phyloP scores from a whole-genome alignment of 2,888 invertebrate genomes.

The Ornithoptera priamus region DNA sequence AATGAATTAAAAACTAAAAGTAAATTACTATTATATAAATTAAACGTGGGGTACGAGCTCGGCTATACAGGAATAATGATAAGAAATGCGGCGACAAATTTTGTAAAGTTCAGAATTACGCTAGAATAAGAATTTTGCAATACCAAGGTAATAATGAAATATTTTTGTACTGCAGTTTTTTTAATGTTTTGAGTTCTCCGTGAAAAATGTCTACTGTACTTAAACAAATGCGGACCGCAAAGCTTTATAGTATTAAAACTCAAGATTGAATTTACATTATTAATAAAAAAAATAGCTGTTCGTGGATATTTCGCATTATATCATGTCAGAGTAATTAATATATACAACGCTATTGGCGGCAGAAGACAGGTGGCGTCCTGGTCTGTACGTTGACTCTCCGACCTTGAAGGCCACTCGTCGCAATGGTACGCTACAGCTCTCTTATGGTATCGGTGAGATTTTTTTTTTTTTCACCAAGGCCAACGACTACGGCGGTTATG shows the following conservation, averaged over 20 bases:
- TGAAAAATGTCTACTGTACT: neutral
- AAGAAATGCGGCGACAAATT: constrained; percentile 27
- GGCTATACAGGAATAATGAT: constrained; percentile 18
- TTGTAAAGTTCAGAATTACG: constrained; percentile 15
- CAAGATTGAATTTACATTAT: neutral
- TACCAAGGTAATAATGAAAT: neutral
- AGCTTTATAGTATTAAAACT: neutral
- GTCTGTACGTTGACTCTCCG: constrained; percentile 70
- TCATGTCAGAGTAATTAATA: constrained; percentile 52
- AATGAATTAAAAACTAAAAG: too few relatives aligned
- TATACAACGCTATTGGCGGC: constrained; percentile 52
- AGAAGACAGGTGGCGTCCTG: constrained; percentile 71
- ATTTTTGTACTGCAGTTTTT: neutral
- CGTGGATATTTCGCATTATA: constrained; percentile 17
- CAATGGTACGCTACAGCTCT: constrained; percentile 62
- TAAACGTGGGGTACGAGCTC: constrained; percentile 25
- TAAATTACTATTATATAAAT: neutral
- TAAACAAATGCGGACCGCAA: neutral
- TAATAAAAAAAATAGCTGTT: constrained; percentile 6
- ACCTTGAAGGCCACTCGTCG: constrained; percentile 66
- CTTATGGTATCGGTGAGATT: constrained; percentile 51
- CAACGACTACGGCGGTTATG: constrained; percentile 48
- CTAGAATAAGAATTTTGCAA: constrained; percentile 16
- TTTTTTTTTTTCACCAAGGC: constrained; percentile 62
- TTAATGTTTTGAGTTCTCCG: too few relatives aligned